phyloP scores from a whole-genome alignment of 2,113 vertebrate species.

The Eupsittula cactorum region DNA sequence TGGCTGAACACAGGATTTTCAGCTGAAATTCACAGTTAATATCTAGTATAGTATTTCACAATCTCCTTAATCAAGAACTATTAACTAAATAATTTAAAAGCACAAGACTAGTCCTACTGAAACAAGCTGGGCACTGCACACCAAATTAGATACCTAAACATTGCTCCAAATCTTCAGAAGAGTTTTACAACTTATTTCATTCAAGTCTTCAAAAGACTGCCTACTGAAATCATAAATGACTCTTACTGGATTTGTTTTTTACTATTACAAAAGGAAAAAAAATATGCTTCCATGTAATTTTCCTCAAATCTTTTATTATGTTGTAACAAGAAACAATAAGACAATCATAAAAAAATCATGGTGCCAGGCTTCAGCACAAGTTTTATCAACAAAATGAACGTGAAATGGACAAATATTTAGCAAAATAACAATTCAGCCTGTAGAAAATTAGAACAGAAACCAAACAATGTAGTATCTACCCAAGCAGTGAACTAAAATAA shows the following conservation, averaged over 20 bases:
- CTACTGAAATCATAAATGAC: not conserved
- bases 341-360: not conserved
- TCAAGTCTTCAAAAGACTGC: not conserved
- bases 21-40: not conserved
- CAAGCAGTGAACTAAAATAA: not conserved
- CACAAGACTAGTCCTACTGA: not conserved
- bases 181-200: not conserved
- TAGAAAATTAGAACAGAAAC: not conserved
- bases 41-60: not conserved
- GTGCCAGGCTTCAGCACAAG: not conserved
- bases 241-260: not conserved
- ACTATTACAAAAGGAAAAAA: not conserved
- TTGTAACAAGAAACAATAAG: not conserved
- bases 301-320: not conserved
- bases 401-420: not conserved
- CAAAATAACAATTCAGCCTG: not conserved
- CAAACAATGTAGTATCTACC: not conserved
- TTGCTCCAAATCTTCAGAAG: not conserved
- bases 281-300: not conserved
- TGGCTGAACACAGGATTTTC: rapidly evolving
- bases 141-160: not conserved
- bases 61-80: not conserved
- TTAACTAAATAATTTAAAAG: not conserved
- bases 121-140: not conserved
- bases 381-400: not conserved